Evolutionary conservation across 2,797 vertebrate species (phyloP), one percentile per base, ranked within the genome.

Genomic region (Setipinna tenuifilis): DNA sequence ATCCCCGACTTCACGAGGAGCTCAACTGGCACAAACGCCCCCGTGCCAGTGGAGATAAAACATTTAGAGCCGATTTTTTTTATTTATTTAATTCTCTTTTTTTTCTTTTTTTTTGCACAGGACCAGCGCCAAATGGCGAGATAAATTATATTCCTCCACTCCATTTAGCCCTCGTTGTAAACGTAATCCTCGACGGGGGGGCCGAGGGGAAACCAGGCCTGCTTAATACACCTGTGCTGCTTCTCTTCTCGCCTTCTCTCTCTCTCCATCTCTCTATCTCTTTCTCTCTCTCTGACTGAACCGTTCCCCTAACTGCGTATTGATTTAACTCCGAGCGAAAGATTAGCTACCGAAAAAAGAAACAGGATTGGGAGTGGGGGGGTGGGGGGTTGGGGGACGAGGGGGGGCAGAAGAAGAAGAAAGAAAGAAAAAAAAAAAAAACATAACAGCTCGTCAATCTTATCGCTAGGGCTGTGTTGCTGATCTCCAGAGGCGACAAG

Each of bases 121-220:
- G 25, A 11, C 65, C 65, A 1, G 31, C 35, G 71, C 71, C 71
- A 78, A 78, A 78, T 21, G 35, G 71, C 17, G 71, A 78, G 71
- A 78, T 78, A 78, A 78, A 78, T 78, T 41, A 78, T 41, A 44
- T 78, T 78, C 71, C 71, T 78, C 71, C 71, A 78, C 71, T 78
- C 71, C 71, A 78, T 78, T 78, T 78, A 78, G 71, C 71, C 4
- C 14, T 9, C 19, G 71, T 25, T 78, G 71, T 78, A 78, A 78
- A 78, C 71, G 35, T 21, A 44, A 78, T 44, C 31, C 71, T 78
- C 71, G 35, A 14, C 14, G 50, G 35, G 65, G 12, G 17, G 71
- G 16, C 31, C 71, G 14, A n/a, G 19, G 31, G 71, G 6, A 21
- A 78, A 78, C 65, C 35, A 78, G 71, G 17, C 31, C 71, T 78